Base-by-base conservation (phyloP, 2,113 vertebrate genomes). In the Eolophus roseicapilla region DNA sequence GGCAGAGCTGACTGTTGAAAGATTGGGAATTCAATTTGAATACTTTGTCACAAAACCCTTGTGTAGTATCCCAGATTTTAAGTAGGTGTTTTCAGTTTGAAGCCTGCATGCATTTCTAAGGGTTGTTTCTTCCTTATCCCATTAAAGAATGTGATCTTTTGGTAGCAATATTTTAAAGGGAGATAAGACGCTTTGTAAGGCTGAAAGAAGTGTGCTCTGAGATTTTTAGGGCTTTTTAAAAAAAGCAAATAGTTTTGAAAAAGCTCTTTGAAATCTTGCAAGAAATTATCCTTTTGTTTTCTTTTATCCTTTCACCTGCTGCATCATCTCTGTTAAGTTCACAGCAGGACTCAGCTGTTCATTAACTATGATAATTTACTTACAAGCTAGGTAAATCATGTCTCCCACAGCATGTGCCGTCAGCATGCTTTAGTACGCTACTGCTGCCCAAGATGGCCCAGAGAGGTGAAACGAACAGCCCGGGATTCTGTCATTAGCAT, bases 401-500 rank as follows among this genome's bases (percentile, higher is more conserved):
- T 63, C 63, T 74, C 67, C 53, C 21, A 28, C 2, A 86, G 46
- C 39, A 43, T 0, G 3, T 64, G 47, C 67, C 59, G 85, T 89
- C 46, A 78, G 68, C 2, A 0, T 27, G 35, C 15, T 84, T 59
- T 68, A 39, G 84, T 52, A n/a, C 21, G 33, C 3, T 21, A 19
- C 55, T 18, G 11, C 79, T 81, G 52, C 57, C 33, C 1, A 3
- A 52, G 62, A 37, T 37, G 33, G 62, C 59, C 43, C 52, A 64
- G 55, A 13, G 18, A 76, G 39, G 28, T 33, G n/a, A 82, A 73
- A 47, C 17, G 73, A 88, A 37, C 37, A 60, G 17, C 13, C 41
- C 0, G 0, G 82, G 41, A 43, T 82, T 75, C 44, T 84, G 57
- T n/a, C 55, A n/a, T 46, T 50, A 14, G 0, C 25, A 14, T 14